Percentiles rank a stretch among this genome's conserved stretches.
phyloP scores from a whole-genome alignment of 2,888 invertebrate species.

The Drosophila tripunctata region DNA sequence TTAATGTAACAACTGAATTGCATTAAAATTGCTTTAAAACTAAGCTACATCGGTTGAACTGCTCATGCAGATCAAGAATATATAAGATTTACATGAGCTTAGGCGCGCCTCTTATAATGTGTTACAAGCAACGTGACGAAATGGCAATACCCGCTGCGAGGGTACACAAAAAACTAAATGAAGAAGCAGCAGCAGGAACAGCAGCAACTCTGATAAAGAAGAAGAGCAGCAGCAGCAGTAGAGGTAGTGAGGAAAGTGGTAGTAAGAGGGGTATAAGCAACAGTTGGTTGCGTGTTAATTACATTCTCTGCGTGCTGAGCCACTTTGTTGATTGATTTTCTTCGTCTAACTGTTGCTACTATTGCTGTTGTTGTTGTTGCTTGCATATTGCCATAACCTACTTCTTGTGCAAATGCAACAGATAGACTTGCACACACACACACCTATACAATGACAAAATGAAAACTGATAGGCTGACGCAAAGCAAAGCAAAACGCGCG shows the following conservation, averaged over 20 bases:
- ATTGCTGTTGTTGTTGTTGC: constrained; percentile 32
- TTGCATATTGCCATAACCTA: constrained; percentile 73
- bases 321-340: constrained; percentile 62
- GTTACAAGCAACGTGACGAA: no score
- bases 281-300: constrained; percentile 71
- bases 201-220: neutral
- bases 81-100: no score
- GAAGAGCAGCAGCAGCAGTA: neutral
- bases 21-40: no score
- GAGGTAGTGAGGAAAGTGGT: no score
- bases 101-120: no score
- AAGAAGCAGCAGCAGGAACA: neutral
- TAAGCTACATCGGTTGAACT: no score
- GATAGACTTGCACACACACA: constrained; percentile 24
- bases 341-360: constrained; percentile 24
- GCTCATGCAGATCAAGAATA: no score
- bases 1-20: no score
- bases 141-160: no score
- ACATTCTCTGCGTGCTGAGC: constrained; percentile 55
- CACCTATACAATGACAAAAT: constrained; percentile 23
- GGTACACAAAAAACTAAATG: no score
- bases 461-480: constrained; percentile 53
- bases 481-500: constrained; percentile 49
- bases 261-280: constrained; percentile 26
- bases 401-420: constrained; percentile 67